phyloP scores from a whole-genome alignment of 2,888 invertebrate genomes.

The Brachyptera putata region DNA sequence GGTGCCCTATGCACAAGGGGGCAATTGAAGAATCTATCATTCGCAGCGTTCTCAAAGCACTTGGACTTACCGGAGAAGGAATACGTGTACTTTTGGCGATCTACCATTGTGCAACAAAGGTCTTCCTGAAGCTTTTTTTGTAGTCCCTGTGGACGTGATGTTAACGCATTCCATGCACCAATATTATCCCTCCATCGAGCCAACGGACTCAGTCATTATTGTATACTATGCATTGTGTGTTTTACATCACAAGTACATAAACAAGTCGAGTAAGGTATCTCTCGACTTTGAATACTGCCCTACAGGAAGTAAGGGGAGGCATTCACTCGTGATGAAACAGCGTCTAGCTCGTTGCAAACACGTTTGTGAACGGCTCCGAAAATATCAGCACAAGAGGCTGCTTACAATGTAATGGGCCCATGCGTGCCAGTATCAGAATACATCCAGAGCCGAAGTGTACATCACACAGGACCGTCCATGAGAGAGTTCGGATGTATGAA shows the following conservation, averaged over 20 bases:
- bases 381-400: constrained; percentile 38
- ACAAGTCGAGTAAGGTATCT: too few relatives aligned
- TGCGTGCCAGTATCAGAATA: constrained; percentile 26
- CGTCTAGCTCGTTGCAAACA: constrained; percentile 32
- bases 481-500: not conserved
- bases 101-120: constrained; percentile 29
- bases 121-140: constrained; percentile 31
- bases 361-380: constrained; percentile 35
- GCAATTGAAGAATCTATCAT: too few relatives aligned
- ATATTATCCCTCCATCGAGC: too few relatives aligned
- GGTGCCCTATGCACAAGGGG: too few relatives aligned
- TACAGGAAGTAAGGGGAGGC: too few relatives aligned
- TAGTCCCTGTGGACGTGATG: constrained; percentile 24
- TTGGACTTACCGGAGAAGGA: constrained; percentile 25
- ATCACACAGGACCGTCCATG: too few relatives aligned
- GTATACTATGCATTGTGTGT: too few relatives aligned
- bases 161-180: constrained; percentile 39
- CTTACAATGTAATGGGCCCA: constrained; percentile 32
- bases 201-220: too few relatives aligned
- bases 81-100: constrained; percentile 31
- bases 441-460: constrained; percentile 23
- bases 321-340: too few relatives aligned
- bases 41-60: too few relatives aligned
- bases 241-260: too few relatives aligned
- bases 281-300: too few relatives aligned